Percentiles rank a stretch among this genome's conserved stretches.
Conservation (phyloP, 2,888 invertebrate species). For the Folsomia manolachei region DNA sequence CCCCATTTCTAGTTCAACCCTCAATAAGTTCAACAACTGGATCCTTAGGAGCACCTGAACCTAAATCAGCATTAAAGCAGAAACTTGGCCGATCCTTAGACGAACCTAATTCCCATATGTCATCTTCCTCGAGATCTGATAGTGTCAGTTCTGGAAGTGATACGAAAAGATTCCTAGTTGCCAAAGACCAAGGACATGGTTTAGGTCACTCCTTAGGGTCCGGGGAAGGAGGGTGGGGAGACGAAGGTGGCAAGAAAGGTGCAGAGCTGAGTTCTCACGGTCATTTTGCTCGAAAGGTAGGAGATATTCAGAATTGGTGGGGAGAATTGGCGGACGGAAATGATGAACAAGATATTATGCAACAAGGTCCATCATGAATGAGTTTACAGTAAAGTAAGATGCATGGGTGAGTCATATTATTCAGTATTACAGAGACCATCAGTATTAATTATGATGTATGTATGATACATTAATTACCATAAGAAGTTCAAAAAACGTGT, state of each 20-base stretch:
- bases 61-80: conserved; percentile 43
- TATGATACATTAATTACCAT: no score
- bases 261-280: conserved; percentile 38
- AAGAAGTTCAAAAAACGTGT: no score
- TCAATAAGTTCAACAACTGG: conserved; percentile 41
- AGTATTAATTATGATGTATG: neutral
- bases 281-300: conserved; percentile 40
- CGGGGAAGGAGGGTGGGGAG: conserved; percentile 36
- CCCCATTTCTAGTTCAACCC: conserved; percentile 37
- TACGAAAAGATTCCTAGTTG: conserved; percentile 45
- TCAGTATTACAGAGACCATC: neutral
- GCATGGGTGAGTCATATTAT: neutral
- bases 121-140: conserved; percentile 49
- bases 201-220: conserved; percentile 28
- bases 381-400: neutral
- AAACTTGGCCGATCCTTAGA: conserved; percentile 45
- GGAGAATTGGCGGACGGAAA: conserved; percentile 70
- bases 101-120: conserved; percentile 43
- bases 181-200: conserved; percentile 34
- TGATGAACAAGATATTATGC: conserved; percentile 62
- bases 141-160: conserved; percentile 50
- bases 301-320: conserved; percentile 50
- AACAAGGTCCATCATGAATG: neutral
- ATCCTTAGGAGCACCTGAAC: conserved; percentile 38
- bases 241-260: conserved; percentile 32